Conservation (phyloP, 2,797 vertebrate genomes). For the Paratrypauchen microcephalus region DNA sequence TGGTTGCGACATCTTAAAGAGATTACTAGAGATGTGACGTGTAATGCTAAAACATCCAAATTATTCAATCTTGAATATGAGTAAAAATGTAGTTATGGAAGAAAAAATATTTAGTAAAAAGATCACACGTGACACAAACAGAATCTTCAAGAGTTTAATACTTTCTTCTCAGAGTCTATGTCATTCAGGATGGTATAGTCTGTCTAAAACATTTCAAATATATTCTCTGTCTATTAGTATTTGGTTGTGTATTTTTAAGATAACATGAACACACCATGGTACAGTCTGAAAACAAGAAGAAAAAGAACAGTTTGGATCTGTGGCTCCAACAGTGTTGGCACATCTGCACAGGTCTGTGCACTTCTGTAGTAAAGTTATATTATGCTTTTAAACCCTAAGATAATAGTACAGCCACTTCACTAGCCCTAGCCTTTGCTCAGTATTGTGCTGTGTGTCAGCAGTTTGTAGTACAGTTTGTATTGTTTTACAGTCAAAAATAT, state of each 20-base stretch:
- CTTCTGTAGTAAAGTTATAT: not conserved
- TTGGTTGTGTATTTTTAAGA: constrained; percentile 4
- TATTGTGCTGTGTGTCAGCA: not conserved
- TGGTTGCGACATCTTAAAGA: not conserved
- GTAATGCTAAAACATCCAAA: not conserved
- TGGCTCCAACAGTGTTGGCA: not conserved
- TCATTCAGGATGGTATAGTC: constrained; percentile 11
- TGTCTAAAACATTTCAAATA: constrained; percentile 6
- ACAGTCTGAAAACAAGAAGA: constrained; percentile 10
- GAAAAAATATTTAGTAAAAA: not conserved
- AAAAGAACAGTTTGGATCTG: not conserved
- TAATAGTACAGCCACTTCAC: not conserved
- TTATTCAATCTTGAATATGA: too few species aligned
- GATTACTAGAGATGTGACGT: not conserved
- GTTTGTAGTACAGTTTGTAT: not conserved
- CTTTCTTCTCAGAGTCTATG: constrained; percentile 15
- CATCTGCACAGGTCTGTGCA: constrained; percentile 1
- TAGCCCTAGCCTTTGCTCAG: not conserved
- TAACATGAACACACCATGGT: not conserved
- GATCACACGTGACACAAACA: not conserved
- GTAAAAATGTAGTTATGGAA: not conserved
- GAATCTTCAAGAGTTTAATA: constrained; percentile 32
- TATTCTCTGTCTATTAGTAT: constrained; percentile 16
- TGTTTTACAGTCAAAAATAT: not conserved
- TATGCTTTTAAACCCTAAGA: not conserved